These are phyloP conservation scores for Polylopha cassiicola DNA, from an alignment of 2,888 invertebrate genomes.

Conservation along the genomic window DNA sequence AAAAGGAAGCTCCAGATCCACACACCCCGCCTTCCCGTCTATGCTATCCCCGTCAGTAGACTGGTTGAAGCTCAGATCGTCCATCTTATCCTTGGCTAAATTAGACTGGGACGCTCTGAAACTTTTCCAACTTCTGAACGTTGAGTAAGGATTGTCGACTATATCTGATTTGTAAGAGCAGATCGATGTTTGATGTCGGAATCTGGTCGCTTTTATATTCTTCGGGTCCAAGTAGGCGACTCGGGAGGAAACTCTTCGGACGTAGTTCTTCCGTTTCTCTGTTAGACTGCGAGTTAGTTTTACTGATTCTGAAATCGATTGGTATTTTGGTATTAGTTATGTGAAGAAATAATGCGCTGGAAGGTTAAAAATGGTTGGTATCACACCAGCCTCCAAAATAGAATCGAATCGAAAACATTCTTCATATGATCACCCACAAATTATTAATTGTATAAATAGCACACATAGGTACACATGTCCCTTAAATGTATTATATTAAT, in stretches of 20 bases:
- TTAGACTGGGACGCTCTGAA: conserved; percentile 62
- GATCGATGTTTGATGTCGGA: conserved; percentile 60
- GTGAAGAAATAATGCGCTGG: too few relatives aligned
- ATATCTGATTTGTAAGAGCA: conserved; percentile 60
- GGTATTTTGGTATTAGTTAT: not conserved
- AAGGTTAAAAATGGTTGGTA: too few relatives aligned
- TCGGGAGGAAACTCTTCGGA: conserved; percentile 78
- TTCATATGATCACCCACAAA: too few relatives aligned
- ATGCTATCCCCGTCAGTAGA: conserved; percentile 49
- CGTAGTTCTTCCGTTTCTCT: conserved; percentile 81
- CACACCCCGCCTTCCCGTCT: conserved; percentile 64
- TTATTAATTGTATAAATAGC: too few relatives aligned
- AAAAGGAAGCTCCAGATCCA: conserved; percentile 56
- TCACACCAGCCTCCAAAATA: too few relatives aligned
- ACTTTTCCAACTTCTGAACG: conserved; percentile 69
- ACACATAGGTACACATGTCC: too few relatives aligned
- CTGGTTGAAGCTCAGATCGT: conserved; percentile 34
- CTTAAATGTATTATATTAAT: too few relatives aligned
- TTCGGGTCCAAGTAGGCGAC: conserved; percentile 66
- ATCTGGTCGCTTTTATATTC: conserved; percentile 42
- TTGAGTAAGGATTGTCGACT: conserved; percentile 58
- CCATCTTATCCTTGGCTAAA: conserved; percentile 47
- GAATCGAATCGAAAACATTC: too few relatives aligned
- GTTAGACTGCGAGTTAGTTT: conserved; percentile 75
- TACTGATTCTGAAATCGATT: conserved; percentile 62